Percentiles rank a stretch among this genome's conserved stretches.
phyloP scores from a whole-genome alignment of 2,113 vertebrate genomes.

The Festucalex cinctus region DNA sequence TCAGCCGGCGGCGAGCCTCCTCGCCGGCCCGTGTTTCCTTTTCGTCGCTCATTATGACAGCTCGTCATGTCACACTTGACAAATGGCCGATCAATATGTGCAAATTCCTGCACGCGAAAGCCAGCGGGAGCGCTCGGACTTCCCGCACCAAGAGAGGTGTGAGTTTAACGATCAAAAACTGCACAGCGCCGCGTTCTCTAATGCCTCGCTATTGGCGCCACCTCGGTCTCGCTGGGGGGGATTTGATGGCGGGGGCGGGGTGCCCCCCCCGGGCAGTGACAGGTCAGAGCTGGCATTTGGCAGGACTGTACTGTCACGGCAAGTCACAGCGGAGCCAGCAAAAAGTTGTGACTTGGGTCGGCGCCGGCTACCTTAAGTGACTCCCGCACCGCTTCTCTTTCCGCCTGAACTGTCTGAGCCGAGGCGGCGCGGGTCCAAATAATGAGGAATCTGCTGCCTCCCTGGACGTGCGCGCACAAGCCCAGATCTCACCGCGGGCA shows the following conservation, averaged over 20 bases:
- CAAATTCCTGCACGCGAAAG: conserved; percentile 12
- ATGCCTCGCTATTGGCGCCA: conserved; percentile 66
- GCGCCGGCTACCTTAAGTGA: conserved; percentile 45
- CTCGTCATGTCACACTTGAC: conserved; percentile 25
- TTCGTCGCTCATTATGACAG: conserved; percentile 32
- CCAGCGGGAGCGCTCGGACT: neutral
- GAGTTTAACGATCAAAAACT: conserved; percentile 56
- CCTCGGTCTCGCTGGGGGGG: conserved; percentile 50
- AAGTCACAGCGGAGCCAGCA: conserved; percentile 38
- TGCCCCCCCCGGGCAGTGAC: conserved; percentile 45
- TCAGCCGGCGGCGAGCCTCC: conserved; percentile 13
- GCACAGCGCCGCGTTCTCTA: conserved; percentile 62
- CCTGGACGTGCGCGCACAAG: conserved; percentile 21
- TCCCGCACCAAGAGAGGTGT: conserved; percentile 9
- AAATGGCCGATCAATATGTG: conserved; percentile 39
- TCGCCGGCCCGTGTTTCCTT: conserved; percentile 30
- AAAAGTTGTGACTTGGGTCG: conserved; percentile 43
- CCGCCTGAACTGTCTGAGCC: conserved; percentile 42
- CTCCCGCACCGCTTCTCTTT: conserved; percentile 33
- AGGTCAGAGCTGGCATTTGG: conserved; percentile 48
- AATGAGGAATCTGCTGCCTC: conserved; percentile 50
- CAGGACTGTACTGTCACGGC: conserved; percentile 56
- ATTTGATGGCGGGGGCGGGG: conserved; percentile 16
- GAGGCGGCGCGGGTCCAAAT: conserved; percentile 42
- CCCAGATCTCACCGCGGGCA: neutral